These are phyloP conservation scores for Threskiornis aethiopicus DNA, from an alignment of 2,797 vertebrate genomes.

Conservation along the genomic window DNA sequence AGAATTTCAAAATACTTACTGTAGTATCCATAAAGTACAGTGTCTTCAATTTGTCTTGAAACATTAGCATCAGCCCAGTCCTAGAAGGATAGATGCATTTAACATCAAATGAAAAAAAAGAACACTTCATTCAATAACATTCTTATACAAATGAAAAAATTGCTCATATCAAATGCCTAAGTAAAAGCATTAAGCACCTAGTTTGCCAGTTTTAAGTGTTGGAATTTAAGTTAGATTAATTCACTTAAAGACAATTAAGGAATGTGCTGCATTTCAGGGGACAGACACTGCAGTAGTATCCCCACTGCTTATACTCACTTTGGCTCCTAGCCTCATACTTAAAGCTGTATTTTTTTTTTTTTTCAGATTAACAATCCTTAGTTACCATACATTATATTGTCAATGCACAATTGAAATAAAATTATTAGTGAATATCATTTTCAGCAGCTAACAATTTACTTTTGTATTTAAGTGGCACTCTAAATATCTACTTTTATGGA, in stretches of 20 bases:
- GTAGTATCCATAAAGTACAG: constrained; percentile 94
- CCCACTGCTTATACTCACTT: background rate
- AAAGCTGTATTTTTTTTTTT: background rate
- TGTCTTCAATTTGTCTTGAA: constrained; percentile 92
- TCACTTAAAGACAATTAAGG: background rate
- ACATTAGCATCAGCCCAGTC: constrained; percentile 93
- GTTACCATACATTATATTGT: background rate
- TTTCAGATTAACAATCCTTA: background rate
- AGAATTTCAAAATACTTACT: constrained; percentile 82
- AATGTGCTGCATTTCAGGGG: background rate
- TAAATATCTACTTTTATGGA: background rate
- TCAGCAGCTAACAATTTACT: too few species aligned
- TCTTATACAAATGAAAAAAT: background rate
- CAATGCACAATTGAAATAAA: background rate
- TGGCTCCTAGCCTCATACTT: background rate
- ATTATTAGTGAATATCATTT: background rate
- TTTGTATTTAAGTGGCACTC: background rate
- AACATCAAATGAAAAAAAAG: background rate
- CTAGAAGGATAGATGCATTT: constrained; percentile 67
- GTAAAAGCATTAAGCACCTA: background rate
- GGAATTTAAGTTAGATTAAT: background rate
- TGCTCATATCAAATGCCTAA: background rate
- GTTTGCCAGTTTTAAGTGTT: background rate
- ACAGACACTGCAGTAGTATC: background rate
- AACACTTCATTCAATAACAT: background rate